Evolutionary conservation across 2,888 invertebrate species (phyloP).

Genomic region (Nephrotoma flavescens): DNA sequence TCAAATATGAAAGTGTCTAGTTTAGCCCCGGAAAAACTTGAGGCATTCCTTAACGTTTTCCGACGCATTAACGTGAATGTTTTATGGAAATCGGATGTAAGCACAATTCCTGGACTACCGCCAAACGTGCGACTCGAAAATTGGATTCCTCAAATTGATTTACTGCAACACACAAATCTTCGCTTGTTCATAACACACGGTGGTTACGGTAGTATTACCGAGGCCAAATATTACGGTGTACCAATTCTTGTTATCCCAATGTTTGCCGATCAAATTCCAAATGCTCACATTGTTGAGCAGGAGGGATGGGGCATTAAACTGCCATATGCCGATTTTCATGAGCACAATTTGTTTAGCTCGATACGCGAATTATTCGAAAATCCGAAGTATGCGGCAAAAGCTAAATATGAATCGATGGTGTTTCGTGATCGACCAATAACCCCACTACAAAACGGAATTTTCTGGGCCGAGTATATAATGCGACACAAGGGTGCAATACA

Average conservation of each 20-base stretch:
- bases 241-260: not conserved
- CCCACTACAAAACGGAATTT: not conserved
- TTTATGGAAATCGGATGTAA: not conserved
- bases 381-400: slow-evolving; percentile 17
- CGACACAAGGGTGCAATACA: not conserved
- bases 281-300: slow-evolving; percentile 18
- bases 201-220: not conserved
- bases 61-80: not conserved
- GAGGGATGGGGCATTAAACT: slow-evolving; percentile 21
- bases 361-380: slow-evolving; percentile 21
- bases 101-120: not conserved
- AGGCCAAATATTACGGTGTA: slow-evolving; percentile 3
- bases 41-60: not conserved
- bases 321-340: slow-evolving; percentile 16
- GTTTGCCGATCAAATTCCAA: slow-evolving; percentile 24
- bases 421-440: not conserved
- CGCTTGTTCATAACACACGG: not conserved
- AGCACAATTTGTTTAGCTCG: slow-evolving; percentile 14
- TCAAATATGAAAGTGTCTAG: slow-evolving; percentile 9
- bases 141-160: slow-evolving; percentile 7
- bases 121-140: not conserved
- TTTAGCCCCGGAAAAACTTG: not conserved
- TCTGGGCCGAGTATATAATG: not conserved
- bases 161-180: not conserved
- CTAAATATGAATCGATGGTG: not conserved